Evolutionary conservation across 2,888 invertebrate genomes (phyloP).

Genomic region (Hyposoter didymator): DNA sequence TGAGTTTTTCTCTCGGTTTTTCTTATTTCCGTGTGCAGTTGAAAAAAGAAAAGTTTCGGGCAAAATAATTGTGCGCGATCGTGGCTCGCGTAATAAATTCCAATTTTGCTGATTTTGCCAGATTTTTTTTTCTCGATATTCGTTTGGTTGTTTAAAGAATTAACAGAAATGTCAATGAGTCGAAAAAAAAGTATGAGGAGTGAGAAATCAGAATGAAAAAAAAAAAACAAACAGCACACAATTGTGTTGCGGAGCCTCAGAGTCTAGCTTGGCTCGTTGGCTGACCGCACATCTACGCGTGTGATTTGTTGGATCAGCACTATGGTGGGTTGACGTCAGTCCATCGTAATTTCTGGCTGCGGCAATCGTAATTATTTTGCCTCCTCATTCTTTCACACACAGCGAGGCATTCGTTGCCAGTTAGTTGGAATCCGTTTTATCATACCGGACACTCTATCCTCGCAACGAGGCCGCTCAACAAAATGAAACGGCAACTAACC

Average conservation of each 20-base stretch:
- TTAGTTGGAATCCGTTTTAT: conserved; percentile 48
- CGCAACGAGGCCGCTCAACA: conserved; percentile 39
- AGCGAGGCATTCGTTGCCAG: not conserved
- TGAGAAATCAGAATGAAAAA: conserved; percentile 14
- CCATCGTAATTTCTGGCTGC: conserved; percentile 55
- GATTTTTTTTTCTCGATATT: too few species aligned
- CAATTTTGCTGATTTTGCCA: too few species aligned
- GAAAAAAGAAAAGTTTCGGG: not conserved
- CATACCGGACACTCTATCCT: conserved; percentile 42
- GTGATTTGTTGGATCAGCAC: conserved; percentile 45
- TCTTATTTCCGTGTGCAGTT: not conserved
- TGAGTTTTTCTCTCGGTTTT: too few species aligned
- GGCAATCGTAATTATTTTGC: conserved; percentile 56
- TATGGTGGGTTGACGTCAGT: conserved; percentile 58
- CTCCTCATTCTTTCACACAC: not conserved
- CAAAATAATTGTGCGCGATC: not conserved
- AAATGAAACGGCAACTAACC: conserved; percentile 6
- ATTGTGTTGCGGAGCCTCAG: conserved; percentile 20
- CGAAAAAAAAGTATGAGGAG: not conserved
- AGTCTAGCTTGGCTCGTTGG: conserved; percentile 40
- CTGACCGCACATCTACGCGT: conserved; percentile 61
- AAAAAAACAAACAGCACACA: conserved; percentile 15
- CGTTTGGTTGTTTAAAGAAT: not conserved
- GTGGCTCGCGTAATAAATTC: too few species aligned
- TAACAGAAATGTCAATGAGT: not conserved